Conservation (phyloP, 1,140 invertebrate species). For the Cyclargus thomasi region DNA sequence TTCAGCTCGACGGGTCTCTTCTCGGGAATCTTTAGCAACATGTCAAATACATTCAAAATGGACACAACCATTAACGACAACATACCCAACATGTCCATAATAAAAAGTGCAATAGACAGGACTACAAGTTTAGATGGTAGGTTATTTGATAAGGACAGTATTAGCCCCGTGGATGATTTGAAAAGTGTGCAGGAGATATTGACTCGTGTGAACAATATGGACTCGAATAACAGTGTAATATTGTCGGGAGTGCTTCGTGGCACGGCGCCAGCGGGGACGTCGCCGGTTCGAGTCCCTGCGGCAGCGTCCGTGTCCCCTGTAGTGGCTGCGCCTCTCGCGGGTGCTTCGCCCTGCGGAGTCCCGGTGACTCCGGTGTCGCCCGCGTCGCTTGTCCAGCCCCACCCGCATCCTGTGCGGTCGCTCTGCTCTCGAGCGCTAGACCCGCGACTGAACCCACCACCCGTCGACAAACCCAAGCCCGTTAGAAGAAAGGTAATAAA, state of each 20-base stretch:
- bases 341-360: not conserved
- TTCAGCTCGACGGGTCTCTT: conserved; percentile 64
- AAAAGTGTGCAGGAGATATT: conserved; percentile 70
- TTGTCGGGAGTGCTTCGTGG: conserved; percentile 58
- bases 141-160: conserved; percentile 62
- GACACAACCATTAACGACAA: conserved; percentile 54
- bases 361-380: not conserved
- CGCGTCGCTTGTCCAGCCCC: conserved; percentile 26
- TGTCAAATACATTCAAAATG: conserved; percentile 50
- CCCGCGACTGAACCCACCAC: conserved; percentile 67
- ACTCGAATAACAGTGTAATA: conserved; percentile 69
- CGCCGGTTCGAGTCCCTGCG: not conserved
- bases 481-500: conserved; percentile 71
- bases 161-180: conserved; percentile 60
- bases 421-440: conserved; percentile 44
- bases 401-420: conserved; percentile 26
- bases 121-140: conserved; percentile 69
- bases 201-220: conserved; percentile 71
- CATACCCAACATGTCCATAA: conserved; percentile 70
- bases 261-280: not conserved
- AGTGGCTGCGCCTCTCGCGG: not conserved
- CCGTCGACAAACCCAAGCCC: conserved; percentile 66
- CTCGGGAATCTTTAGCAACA: conserved; percentile 65
- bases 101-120: conserved; percentile 73
- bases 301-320: not conserved